Evolutionary conservation across 2,113 vertebrate species (phyloP).

Genomic region (Ursus arctos): DNA sequence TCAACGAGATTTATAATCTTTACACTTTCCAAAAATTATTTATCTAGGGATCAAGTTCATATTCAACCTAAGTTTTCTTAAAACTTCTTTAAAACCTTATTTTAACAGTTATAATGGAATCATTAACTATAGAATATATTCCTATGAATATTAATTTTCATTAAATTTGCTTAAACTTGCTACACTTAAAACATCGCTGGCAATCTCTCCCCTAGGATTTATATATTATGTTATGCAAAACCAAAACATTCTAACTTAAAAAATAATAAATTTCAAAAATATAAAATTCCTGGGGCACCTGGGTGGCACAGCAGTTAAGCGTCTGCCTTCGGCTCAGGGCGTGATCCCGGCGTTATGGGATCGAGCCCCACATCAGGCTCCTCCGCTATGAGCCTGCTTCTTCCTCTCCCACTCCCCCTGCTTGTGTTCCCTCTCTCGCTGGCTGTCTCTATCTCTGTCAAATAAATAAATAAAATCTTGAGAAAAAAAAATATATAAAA

Average conservation of each 20-base stretch:
- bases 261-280: constrained; percentile 35
- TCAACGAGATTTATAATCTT: neutral
- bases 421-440: too few relatives aligned
- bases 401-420: too few relatives aligned
- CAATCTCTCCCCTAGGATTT: neutral
- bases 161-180: constrained; percentile 63
- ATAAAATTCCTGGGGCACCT: neutral
- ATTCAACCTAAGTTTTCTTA: constrained; percentile 31
- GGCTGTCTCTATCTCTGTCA: too few relatives aligned
- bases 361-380: too few relatives aligned
- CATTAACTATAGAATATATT: constrained; percentile 1
- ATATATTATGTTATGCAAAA: constrained; percentile 15
- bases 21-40: constrained; percentile 6
- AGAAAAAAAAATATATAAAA: constrained; percentile 2
- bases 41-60: neutral
- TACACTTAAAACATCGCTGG: constrained; percentile 56
- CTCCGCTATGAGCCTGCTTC: too few relatives aligned
- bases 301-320: too few relatives aligned
- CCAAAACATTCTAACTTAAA: constrained; percentile 27
- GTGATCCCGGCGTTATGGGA: too few relatives aligned
- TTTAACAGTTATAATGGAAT: neutral
- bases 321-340: too few relatives aligned
- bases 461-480: too few relatives aligned
- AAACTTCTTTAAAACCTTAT: constrained; percentile 44
- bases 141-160: constrained; percentile 42